phyloP scores from a whole-genome alignment of 1,140 invertebrate genomes.

The Drosophila sproati region DNA sequence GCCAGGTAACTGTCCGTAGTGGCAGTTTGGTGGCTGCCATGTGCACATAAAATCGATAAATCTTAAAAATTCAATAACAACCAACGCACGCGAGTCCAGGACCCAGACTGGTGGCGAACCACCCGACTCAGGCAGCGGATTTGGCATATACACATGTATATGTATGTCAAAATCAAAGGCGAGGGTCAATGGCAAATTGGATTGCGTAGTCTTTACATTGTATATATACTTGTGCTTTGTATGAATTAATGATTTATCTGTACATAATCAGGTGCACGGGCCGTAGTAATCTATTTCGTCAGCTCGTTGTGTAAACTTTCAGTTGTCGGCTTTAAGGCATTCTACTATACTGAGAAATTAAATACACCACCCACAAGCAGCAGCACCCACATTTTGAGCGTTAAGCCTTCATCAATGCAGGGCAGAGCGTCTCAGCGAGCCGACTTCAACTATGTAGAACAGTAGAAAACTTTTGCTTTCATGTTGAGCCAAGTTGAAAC shows the following conservation, averaged over 20 bases:
- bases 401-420: conserved; percentile 74
- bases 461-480: conserved; percentile 71
- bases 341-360: conserved; percentile 37
- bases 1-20: conserved; percentile 35
- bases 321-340: conserved; percentile 80
- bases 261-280: conserved; percentile 20
- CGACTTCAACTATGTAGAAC: conserved; percentile 35
- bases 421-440: conserved; percentile 64
- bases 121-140: background rate
- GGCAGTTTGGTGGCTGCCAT: conserved; percentile 13
- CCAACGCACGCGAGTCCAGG: conserved; percentile 52
- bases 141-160: conserved; percentile 7
- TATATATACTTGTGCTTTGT: conserved; percentile 17
- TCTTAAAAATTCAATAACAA: conserved; percentile 82
- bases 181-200: conserved; percentile 75
- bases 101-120: background rate
- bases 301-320: conserved; percentile 62
- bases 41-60: conserved; percentile 79
- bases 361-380: conserved; percentile 22
- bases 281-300: background rate
- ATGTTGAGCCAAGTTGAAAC: conserved; percentile 46
- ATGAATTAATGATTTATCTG: conserved; percentile 70
- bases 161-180: conserved; percentile 50
- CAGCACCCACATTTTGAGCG: conserved; percentile 12
- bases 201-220: conserved; percentile 38